A percentile compares a stretch with the other conserved stretches of the same genome.
Evolutionary conservation across 2,113 vertebrate genomes (phyloP).

Genomic region (Lamprotornis superbus): DNA sequence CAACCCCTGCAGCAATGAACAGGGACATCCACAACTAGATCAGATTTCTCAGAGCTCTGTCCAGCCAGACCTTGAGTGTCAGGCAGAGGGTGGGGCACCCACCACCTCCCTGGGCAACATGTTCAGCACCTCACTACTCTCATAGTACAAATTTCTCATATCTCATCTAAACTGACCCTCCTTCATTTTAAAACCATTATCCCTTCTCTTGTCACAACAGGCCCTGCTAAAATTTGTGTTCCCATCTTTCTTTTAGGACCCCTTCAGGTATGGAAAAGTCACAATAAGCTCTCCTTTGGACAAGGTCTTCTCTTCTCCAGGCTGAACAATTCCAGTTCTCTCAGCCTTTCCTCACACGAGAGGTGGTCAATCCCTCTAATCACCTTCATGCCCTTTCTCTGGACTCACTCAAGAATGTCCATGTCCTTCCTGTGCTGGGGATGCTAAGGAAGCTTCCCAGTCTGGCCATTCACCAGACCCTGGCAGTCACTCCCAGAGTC

Average conservation of each 20-base stretch:
- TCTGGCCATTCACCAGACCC: background rate
- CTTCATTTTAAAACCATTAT: background rate
- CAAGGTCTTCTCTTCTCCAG: background rate
- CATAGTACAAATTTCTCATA: background rate
- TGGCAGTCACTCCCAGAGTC: background rate
- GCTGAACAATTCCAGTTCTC: background rate
- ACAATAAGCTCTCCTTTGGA: background rate
- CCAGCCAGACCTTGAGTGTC: background rate
- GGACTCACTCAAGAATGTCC: background rate
- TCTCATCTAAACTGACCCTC: background rate
- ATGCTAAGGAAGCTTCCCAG: background rate
- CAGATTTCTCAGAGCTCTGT: background rate
- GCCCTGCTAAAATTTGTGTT: background rate
- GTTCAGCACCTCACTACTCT: rapidly evolving
- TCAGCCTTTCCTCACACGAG: background rate
- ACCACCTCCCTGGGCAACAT: background rate
- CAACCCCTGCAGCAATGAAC: background rate
- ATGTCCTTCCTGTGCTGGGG: background rate
- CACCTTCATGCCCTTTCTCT: background rate
- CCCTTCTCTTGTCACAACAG: background rate
- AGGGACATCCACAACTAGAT: background rate
- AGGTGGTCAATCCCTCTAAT: background rate
- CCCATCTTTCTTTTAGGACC: background rate
- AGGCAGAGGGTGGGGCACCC: background rate
- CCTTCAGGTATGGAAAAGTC: background rate